Conservation (phyloP, 2,797 vertebrate species). For the Podarcis lilfordi region DNA sequence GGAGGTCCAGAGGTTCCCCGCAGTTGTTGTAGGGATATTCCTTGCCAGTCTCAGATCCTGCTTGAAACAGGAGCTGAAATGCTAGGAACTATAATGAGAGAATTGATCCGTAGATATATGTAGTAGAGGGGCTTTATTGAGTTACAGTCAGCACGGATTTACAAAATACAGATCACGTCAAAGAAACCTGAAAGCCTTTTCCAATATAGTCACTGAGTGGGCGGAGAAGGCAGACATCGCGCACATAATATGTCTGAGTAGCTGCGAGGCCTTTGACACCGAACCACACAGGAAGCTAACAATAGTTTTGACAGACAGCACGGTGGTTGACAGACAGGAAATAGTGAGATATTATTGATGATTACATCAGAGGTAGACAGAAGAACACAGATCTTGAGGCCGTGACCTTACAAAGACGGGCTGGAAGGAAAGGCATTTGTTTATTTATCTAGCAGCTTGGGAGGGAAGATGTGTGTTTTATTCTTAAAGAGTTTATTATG, state of each 20-base stretch:
- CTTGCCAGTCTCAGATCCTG: neutral
- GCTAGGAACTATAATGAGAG: neutral
- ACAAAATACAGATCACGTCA: slow-evolving; percentile 30
- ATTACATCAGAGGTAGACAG: neutral
- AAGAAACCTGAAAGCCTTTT: slow-evolving; percentile 21
- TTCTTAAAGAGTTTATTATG: neutral
- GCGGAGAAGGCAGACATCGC: neutral
- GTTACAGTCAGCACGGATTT: neutral
- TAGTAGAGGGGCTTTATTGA: slow-evolving; percentile 19
- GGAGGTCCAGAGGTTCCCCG: no score
- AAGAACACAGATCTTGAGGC: neutral
- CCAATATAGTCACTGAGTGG: neutral
- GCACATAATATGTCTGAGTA: neutral
- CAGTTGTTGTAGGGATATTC: neutral
- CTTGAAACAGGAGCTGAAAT: neutral
- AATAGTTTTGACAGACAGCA: neutral
- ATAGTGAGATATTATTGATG: slow-evolving; percentile 23
- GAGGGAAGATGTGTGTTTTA: neutral
- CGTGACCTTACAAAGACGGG: neutral
- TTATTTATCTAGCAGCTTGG: neutral
- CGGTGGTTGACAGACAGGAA: neutral
- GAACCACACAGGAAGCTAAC: neutral
- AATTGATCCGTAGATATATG: slow-evolving; percentile 28
- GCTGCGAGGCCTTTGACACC: slow-evolving; percentile 1
- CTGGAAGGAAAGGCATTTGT: neutral